These are phyloP conservation scores for Melopsittacus undulatus DNA, from an alignment of 2,797 vertebrate species.

Conservation along the genomic window DNA sequence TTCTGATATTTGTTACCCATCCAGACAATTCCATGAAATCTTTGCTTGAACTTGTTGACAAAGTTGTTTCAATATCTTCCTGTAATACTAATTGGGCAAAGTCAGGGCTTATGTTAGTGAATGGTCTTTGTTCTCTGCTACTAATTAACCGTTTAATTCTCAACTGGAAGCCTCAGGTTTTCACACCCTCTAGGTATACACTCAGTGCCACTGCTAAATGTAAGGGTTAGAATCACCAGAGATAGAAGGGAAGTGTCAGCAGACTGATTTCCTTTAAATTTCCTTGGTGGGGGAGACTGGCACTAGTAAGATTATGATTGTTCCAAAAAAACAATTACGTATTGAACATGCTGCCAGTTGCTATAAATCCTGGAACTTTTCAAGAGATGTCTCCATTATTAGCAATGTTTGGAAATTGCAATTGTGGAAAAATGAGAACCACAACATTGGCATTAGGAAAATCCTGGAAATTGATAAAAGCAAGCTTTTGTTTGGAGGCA, in stretches of 20 bases:
- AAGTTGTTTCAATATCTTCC: slow-evolving; percentile 25
- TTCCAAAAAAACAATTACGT: slow-evolving; percentile 48
- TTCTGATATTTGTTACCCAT: slow-evolving; percentile 28
- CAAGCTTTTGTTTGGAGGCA: slow-evolving; percentile 21
- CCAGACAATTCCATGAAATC: slow-evolving; percentile 32
- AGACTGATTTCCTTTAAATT: slow-evolving; percentile 50
- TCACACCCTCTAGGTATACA: neutral
- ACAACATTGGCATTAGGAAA: slow-evolving; percentile 27
- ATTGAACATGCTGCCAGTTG: slow-evolving; percentile 38
- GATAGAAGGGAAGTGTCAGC: neutral
- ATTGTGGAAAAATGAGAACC: slow-evolving; percentile 53
- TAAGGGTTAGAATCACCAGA: neutral
- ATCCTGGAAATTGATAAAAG: slow-evolving; percentile 57
- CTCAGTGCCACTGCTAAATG: neutral
- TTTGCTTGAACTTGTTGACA: slow-evolving; percentile 58
- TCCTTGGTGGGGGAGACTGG: slow-evolving; percentile 28
- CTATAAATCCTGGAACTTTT: slow-evolving; percentile 58
- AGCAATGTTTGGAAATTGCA: slow-evolving; percentile 6
- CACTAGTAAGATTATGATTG: slow-evolving; percentile 3
- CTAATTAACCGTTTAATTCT: slow-evolving; percentile 24
- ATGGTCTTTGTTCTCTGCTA: slow-evolving; percentile 11
- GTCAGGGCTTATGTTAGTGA: neutral
- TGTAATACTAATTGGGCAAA: slow-evolving; percentile 6
- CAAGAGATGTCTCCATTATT: slow-evolving; percentile 34
- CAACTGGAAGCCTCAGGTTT: neutral